Percentiles rank a stretch among this genome's conserved stretches.
These are phyloP conservation scores for Enteromius fasciolatus DNA, from an alignment of 2,797 vertebrate genomes.

Conservation along the genomic window DNA sequence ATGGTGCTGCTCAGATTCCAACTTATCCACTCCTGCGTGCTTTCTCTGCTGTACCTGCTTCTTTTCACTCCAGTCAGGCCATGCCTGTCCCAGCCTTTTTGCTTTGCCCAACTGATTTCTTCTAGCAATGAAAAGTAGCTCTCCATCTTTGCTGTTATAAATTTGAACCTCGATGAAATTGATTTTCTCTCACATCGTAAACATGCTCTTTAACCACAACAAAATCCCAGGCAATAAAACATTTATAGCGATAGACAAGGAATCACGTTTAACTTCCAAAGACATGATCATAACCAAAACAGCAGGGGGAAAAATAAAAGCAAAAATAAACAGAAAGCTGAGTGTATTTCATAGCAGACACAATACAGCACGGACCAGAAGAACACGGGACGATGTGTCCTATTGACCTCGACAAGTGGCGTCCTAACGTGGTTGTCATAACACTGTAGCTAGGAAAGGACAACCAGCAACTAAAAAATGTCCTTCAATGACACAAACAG, in stretches of 20 bases:
- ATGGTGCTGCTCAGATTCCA: constrained; percentile 67
- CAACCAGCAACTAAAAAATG: constrained; percentile 22
- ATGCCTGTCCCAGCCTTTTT: constrained; percentile 1
- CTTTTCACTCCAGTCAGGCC: constrained; percentile 17
- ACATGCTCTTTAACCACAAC: constrained; percentile 41
- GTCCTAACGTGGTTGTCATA: constrained; percentile 13
- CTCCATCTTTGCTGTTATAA: constrained; percentile 21
- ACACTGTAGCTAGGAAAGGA: constrained; percentile 12
- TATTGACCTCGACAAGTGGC: constrained; percentile 14
- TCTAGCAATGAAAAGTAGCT: constrained; percentile 61
- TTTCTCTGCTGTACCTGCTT: constrained; percentile 24
- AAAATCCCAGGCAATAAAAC: constrained; percentile 34
- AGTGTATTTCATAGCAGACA: constrained; percentile 14
- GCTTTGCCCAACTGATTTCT: constrained; percentile 60
- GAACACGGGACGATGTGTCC: not conserved
- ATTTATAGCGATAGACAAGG: constrained; percentile 19
- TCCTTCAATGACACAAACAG: constrained; percentile 34
- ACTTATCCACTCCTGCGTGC: constrained; percentile 52
- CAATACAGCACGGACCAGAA: not conserved
- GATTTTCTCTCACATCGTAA: constrained; percentile 54
- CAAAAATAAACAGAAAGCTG: constrained; percentile 4
- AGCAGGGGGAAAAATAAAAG: not conserved
- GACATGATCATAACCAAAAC: constrained; percentile 9
- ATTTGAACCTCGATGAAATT: constrained; percentile 37
- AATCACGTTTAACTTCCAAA: constrained; percentile 20